Base-by-base conservation (phyloP, 1,140 invertebrate species). In the Drosophila suzukii region DNA sequence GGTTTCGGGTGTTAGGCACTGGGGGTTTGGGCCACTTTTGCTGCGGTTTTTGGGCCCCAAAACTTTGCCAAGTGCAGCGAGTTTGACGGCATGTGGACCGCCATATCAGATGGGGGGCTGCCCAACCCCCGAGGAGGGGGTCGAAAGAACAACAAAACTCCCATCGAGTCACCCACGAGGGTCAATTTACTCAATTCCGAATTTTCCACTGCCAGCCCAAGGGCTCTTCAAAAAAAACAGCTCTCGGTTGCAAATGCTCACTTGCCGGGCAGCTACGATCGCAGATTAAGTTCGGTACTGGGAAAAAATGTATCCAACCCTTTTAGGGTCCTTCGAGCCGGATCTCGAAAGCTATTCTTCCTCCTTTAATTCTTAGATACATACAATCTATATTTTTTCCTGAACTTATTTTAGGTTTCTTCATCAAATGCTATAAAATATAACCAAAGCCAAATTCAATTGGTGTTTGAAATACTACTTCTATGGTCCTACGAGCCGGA, bases 41-140 rank as follows among this genome's bases (percentile, higher is more conserved):
- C 41, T 80, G 78, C 63, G 65, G 77, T 47, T 75, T 75, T 46
- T 8, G 49, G 41, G 54, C 47, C 66, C 51, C 66, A 50, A 62
- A 51, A 76, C 53, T 53, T 78, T 71, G 41, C 36, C 67, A 49
- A 71, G 34, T 71, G 51, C 67, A 39, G 32, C 15, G n/a, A 51
- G 34, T 51, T 43, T 27, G 27, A 49, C 24, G 47, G 13, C 27
- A 32, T 34, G 49, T 30, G 49, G 49, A 10, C 27, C 47, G 13
- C n/a, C 30, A 32, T 32, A 50, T 50, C 27, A 2, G 27, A 30
- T 13, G 11, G 32, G 13, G 46, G 20, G 34, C n/a, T 30, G 27
- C 17, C n/a, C 17, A 34, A 17, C 20, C 41, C 32, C 41, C 20
- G 0, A 20, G 13, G 38, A 10, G 12, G 3, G 13, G 3, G 13